A percentile compares a stretch with the other conserved stretches of the same genome.
These are phyloP conservation scores for Furcula furcula DNA, from an alignment of 2,888 invertebrate species.

Conservation along the genomic window DNA sequence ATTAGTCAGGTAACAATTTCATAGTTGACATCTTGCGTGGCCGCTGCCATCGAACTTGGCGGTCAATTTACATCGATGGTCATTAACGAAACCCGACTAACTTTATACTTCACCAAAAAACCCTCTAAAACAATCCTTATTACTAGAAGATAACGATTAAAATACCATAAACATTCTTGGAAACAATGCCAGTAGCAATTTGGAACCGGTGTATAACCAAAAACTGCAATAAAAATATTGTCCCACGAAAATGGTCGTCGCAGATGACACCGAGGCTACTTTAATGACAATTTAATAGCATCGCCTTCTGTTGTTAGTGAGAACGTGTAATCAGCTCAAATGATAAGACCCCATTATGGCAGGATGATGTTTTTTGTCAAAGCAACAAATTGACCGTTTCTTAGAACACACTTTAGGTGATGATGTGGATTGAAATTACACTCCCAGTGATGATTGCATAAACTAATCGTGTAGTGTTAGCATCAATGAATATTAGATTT, in stretches of 20 bases:
- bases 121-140: slow-evolving; percentile 31
- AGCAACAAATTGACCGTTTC: slow-evolving; percentile 52
- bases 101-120: slow-evolving; percentile 28
- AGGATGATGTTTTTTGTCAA: slow-evolving; percentile 58
- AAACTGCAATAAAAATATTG: slow-evolving; percentile 75
- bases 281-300: slow-evolving; percentile 81
- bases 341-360: slow-evolving; percentile 65
- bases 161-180: slow-evolving; percentile 27
- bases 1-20: slow-evolving; percentile 72
- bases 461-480: slow-evolving; percentile 17
- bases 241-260: slow-evolving; percentile 66
- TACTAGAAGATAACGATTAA: slow-evolving; percentile 40
- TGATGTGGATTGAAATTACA: slow-evolving; percentile 34
- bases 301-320: slow-evolving; percentile 66
- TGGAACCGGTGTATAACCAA: slow-evolving; percentile 57
- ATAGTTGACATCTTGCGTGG: slow-evolving; percentile 79
- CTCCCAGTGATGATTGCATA: slow-evolving; percentile 9
- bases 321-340: slow-evolving; percentile 72
- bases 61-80: slow-evolving; percentile 74
- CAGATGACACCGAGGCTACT: slow-evolving; percentile 77
- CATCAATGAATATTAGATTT: not conserved
- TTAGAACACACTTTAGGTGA: slow-evolving; percentile 48
- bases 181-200: slow-evolving; percentile 17
- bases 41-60: slow-evolving; percentile 50
- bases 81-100: slow-evolving; percentile 66